phyloP scores from a whole-genome alignment of 53 echinoderm and acorn worm genomes.

The Arbacia lixula region DNA sequence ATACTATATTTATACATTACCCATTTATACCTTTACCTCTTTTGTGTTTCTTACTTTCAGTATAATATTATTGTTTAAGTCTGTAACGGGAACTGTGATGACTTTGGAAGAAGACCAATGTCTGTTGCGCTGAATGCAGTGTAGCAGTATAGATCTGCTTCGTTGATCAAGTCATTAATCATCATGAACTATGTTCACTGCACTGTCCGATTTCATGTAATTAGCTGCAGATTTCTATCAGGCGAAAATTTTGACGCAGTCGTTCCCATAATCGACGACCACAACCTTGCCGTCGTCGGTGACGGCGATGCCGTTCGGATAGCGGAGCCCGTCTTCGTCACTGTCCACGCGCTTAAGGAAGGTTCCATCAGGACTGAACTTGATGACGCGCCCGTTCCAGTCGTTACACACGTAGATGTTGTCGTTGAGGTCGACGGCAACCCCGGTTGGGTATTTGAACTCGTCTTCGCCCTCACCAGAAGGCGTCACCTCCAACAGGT shows the following conservation, averaged over 20 bases:
- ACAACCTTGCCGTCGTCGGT: constrained; percentile 81
- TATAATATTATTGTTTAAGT: too few species aligned
- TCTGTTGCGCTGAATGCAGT: too few species aligned
- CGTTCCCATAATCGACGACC: constrained; percentile 95
- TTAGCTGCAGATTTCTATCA: neutral
- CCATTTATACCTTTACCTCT: too few species aligned
- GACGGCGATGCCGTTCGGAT: constrained; percentile 90
- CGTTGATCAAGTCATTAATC: too few species aligned
- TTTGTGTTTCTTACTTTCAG: too few species aligned
- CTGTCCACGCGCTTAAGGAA: constrained; percentile 88
- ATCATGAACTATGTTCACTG: too few species aligned
- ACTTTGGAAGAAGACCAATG: too few species aligned
- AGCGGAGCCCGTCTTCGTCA: constrained; percentile 82
- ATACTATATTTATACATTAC: too few species aligned
- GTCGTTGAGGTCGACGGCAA: constrained; percentile 81
- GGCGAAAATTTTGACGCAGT: constrained; percentile 87
- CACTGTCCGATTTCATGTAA: neutral
- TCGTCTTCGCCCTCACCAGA: constrained; percentile 74
- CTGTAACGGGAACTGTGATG: too few species aligned
- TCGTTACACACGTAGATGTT: constrained; percentile 96
- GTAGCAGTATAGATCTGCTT: too few species aligned
- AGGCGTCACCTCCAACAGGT: constrained; percentile 72
- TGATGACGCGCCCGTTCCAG: constrained; percentile 93
- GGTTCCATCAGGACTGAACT: constrained; percentile 83
- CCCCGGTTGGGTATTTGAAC: constrained; percentile 89